phyloP scores from a whole-genome alignment of 1,140 invertebrate species.

The Oncopeltus fasciatus region DNA sequence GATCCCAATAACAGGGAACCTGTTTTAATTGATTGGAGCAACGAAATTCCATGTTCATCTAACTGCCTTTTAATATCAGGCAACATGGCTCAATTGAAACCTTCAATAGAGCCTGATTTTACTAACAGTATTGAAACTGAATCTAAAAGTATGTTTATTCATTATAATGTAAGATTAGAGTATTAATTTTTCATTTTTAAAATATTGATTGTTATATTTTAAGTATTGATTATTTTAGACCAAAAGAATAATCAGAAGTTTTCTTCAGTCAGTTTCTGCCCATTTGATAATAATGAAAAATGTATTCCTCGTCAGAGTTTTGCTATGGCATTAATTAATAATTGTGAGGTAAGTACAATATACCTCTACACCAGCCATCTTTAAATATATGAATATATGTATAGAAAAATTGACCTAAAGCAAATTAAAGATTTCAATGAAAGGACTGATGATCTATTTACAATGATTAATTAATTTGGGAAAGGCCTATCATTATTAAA shows the following conservation, averaged over 20 bases:
- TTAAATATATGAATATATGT: too few relatives aligned
- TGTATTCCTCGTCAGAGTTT: slow-evolving; percentile 55
- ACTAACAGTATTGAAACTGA: slow-evolving; percentile 31
- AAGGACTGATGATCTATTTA: too few relatives aligned
- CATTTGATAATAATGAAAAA: slow-evolving; percentile 21
- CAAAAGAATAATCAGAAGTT: slow-evolving; percentile 45
- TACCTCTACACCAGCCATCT: too few relatives aligned
- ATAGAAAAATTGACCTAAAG: neutral
- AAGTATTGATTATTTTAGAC: slow-evolving; percentile 29
- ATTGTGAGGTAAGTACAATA: slow-evolving; percentile 42
- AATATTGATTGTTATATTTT: neutral
- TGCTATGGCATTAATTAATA: slow-evolving; percentile 41
- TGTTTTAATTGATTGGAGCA: neutral
- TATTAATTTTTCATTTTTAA: neutral
- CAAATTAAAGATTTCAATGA: neutral
- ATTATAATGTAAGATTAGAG: too few relatives aligned
- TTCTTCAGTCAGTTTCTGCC: slow-evolving; percentile 34
- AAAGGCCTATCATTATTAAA: too few relatives aligned
- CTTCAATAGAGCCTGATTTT: slow-evolving; percentile 27
- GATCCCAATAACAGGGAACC: neutral
- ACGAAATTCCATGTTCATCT: slow-evolving; percentile 25
- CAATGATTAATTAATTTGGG: too few relatives aligned
- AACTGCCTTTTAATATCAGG: slow-evolving; percentile 44
- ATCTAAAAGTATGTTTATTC: slow-evolving; percentile 27
- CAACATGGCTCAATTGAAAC: slow-evolving; percentile 47